Percentiles rank a stretch among this genome's conserved stretches.
phyloP scores from a whole-genome alignment of 1,140 invertebrate genomes.

The Centruroides sculpturatus region DNA sequence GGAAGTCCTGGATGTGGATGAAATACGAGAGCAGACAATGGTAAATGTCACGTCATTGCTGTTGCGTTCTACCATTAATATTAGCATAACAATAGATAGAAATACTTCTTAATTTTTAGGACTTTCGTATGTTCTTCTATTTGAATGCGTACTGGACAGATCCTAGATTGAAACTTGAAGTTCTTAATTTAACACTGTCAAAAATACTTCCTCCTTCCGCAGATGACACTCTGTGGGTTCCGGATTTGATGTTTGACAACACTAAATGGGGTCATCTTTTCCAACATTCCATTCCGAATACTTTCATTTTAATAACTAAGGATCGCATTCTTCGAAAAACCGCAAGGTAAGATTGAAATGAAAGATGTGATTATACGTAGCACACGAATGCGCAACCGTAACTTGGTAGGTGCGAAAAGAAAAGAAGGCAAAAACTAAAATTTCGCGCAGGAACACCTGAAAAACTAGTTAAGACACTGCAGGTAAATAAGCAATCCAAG shows the following conservation, averaged over 20 bases:
- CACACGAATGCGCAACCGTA: no score
- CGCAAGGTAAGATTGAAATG: not conserved
- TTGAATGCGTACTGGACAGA: constrained; percentile 8
- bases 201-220: not conserved
- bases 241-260: constrained; percentile 10
- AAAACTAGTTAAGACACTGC: no score
- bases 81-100: not conserved
- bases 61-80: no score
- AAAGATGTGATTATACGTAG: no score
- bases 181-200: not conserved
- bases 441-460: no score
- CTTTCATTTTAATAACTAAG: not conserved
- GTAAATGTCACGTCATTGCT: not conserved
- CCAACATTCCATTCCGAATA: constrained; percentile 6
- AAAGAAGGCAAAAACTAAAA: no score
- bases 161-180: constrained; percentile 2
- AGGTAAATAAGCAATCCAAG: no score
- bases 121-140: constrained; percentile 9
- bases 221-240: constrained; percentile 5
- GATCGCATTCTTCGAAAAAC: not conserved
- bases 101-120: not conserved
- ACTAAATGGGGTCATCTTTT: constrained; percentile 5
- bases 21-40: constrained; percentile 11
- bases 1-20: constrained; percentile 9
- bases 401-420: no score